These are phyloP conservation scores for Calycopis cecrops DNA, from an alignment of 1,140 invertebrate genomes.

Conservation along the genomic window DNA sequence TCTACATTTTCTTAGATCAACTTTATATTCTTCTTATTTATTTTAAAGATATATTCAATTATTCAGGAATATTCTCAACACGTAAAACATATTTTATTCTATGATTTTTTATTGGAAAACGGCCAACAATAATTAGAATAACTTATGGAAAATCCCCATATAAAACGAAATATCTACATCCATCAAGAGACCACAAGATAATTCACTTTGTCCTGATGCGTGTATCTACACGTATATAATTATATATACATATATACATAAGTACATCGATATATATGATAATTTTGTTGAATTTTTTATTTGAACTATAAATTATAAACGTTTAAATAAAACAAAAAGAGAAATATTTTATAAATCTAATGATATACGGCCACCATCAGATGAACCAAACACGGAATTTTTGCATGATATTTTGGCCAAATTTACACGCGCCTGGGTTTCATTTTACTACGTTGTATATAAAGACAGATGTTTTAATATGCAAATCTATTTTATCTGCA, in stretches of 20 bases:
- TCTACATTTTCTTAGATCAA: no score
- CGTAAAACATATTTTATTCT: conserved; percentile 43
- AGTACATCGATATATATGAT: background rate
- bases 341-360: background rate
- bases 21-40: no score
- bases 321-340: background rate
- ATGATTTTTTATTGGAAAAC: conserved; percentile 53
- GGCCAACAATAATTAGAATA: conserved; percentile 56
- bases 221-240: no score
- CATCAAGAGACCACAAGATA: conserved; percentile 34
- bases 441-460: no score
- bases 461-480: no score
- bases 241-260: no score
- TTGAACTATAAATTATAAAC: background rate
- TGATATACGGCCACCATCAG: no score
- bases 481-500: no score
- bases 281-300: background rate
- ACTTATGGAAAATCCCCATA: conserved; percentile 48
- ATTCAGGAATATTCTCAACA: conserved; percentile 34
- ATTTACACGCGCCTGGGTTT: no score
- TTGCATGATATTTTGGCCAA: no score
- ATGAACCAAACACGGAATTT: no score
- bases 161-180: conserved; percentile 43
- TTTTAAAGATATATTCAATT: no score
- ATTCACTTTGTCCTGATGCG: conserved; percentile 40